Base-by-base conservation (phyloP, 2,888 invertebrate genomes). In the Carcina quercana region DNA sequence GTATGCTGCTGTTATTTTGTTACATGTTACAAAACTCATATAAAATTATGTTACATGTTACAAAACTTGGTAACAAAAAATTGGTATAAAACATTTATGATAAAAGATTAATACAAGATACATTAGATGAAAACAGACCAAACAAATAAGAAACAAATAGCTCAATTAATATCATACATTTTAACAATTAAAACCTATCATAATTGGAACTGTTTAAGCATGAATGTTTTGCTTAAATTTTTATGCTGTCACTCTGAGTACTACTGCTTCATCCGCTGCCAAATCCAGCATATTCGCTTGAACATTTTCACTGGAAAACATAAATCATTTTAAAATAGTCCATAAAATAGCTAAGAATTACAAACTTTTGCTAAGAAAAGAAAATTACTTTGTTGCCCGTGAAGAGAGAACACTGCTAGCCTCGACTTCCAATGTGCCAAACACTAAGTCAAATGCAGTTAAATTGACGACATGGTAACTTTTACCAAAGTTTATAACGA, bases 401-500 rank as follows among this genome's bases (percentile, higher is more conserved):
- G 65, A 58, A 12, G 89, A 89, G 6, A 76, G 56, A 0, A 84
- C 57, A 34, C 87, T 87, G 25, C 85, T 73, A 5, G 75, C 79
- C 53, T 86, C 86, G 1, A 89, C 84, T 19, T 80, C 79, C 10
- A 89, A 44, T 30, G 76, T 68, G 0, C 80, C 70, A n/a, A 87
- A 82, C 12, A 83, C 59, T 25, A 86, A 57, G 24, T 84, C 79
- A 24, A 88, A 83, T 2, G 60, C 68, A 1, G 82, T 79, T 37
- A 90, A 59, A 63, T 89, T 83, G 5, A 91, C 83, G 1, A 70
- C 57, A 43, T 86, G 80, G 11, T 82, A 70, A 1, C 67, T 49
- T 26, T 65, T 65, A 0, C 87, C 86, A 1, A 89, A 63, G 59
- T 90, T 91, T 43, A 89, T 78, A 0, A 89, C 66, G 1, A 88